Evolutionary conservation across 2,888 invertebrate genomes (phyloP).

Genomic region (Thymelicus lineola): DNA sequence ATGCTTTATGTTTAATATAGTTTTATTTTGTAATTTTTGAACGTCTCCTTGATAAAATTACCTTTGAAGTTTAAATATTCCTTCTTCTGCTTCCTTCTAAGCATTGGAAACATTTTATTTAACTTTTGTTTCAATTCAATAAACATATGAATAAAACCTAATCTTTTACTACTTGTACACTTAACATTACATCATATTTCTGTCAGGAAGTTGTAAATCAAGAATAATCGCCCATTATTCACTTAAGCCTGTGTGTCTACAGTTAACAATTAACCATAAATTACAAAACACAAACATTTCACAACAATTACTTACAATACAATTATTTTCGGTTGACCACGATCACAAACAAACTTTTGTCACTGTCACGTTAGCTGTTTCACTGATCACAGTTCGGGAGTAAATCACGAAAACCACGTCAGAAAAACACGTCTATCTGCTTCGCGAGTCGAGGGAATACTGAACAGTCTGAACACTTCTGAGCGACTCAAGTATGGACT

Average conservation of each 20-base stretch:
- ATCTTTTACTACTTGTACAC: no score
- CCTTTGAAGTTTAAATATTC: no score
- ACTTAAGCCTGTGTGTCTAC: background rate
- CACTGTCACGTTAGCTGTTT: background rate
- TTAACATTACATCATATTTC: background rate
- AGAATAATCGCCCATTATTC: background rate
- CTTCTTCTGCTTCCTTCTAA: no score
- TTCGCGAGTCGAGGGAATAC: background rate
- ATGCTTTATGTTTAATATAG: no score
- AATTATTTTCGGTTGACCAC: background rate
- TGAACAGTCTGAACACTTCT: background rate
- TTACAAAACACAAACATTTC: background rate
- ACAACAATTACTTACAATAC: background rate
- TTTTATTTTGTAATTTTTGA: no score
- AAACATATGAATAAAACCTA: no score
- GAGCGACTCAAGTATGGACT: background rate
- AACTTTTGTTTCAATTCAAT: no score
- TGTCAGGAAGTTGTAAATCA: background rate
- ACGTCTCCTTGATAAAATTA: no score
- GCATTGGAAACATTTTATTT: no score
- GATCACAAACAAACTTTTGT: background rate
- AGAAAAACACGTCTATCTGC: background rate
- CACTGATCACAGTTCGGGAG: slow-evolving; percentile 4
- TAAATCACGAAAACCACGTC: no score
- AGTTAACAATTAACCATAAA: background rate